Base-by-base conservation (phyloP, 2,888 invertebrate species). In the Caenorhabditis wallacei region DNA sequence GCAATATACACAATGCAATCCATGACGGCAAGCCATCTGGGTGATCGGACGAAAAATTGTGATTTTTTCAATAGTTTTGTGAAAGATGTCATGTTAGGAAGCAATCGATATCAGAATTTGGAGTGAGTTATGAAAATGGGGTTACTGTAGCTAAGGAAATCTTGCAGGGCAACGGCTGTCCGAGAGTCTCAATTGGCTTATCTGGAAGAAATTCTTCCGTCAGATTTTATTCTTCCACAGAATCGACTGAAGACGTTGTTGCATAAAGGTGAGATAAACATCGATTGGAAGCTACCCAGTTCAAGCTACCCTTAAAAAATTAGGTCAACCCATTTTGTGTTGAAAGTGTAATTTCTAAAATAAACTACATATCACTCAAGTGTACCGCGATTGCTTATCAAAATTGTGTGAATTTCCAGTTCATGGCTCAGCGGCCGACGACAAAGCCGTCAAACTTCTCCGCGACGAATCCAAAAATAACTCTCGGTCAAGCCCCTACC, bases 141-240 rank as follows among this genome's bases (percentile, higher is more conserved):
- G 30, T 30, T 30, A 30, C 30, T 30, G 16, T 40, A 40, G 16
- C 13, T 40, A 40, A 10, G 35, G 10, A 35, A 40, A 40, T 40
- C 40, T 70, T 79, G 16, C 79, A 79, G 79, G 5, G 35, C 26
- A n/a, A 11, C 30, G 1, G 24, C 35, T 13, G 22, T 11, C 8
- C 7, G 72, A 10, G 22, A 74, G 7, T 79, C 82, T n/a, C 79
- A 78, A 51, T 18, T 78, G n/a, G 26, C 54, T 3, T 72, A 61
- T 8, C 37, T 86, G 5, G 78, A 86, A 68, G 61, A 53, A 3
- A 11, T 84, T 1, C 43, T 84, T 7, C 84, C 86, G 3, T 16
- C 80, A 2, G 54, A 57, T 22, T 86, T 86, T 40, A 84, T 86
- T 54, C 79, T 86, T 10, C 82, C 81, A 18, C 69, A 78, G 18